These are phyloP conservation scores for Hedya salicella DNA, from an alignment of 2,888 invertebrate genomes.

Conservation along the genomic window DNA sequence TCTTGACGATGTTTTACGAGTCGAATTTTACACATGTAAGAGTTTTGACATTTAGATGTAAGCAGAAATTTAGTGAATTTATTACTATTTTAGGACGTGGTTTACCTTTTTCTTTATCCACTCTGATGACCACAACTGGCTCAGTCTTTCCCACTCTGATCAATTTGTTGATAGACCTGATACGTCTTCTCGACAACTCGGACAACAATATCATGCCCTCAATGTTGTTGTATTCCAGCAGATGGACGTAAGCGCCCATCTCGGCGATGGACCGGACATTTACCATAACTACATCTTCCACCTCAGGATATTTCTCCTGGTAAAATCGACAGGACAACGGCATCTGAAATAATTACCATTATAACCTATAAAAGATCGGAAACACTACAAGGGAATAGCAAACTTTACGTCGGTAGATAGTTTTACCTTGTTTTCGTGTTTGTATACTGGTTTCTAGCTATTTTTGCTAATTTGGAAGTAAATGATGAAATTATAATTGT, in stretches of 20 bases:
- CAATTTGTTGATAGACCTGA: conserved; percentile 99
- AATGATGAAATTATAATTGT: conserved; percentile 74
- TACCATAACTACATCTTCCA: conserved; percentile 99
- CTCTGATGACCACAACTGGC: conserved; percentile 99
- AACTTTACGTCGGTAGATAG: background rate
- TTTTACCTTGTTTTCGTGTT: conserved; percentile 61
- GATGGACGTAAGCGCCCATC: conserved; percentile 99
- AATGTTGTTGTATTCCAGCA: conserved; percentile 99
- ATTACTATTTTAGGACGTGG: background rate
- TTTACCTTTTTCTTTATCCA: conserved; percentile 99
- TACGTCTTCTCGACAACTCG: conserved; percentile 98
- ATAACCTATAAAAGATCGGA: conserved; percentile 65
- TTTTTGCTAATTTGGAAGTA: conserved; percentile 53
- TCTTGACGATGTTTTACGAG: no score
- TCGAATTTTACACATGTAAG: background rate
- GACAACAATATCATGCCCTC: conserved; percentile 99
- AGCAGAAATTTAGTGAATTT: background rate
- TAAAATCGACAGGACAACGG: conserved; percentile 98
- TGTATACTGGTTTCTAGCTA: conserved; percentile 51
- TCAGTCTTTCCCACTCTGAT: conserved; percentile 99
- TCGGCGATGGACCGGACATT: conserved; percentile 99
- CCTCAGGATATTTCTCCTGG: conserved; percentile 98
- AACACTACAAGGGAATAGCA: background rate
- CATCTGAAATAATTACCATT: conserved; percentile 83
- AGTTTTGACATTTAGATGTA: no score